Percentiles rank a stretch among this genome's conserved stretches.
Evolutionary conservation across 2,888 invertebrate species (phyloP).

Genomic region (Pandemis cinnamomeana): DNA sequence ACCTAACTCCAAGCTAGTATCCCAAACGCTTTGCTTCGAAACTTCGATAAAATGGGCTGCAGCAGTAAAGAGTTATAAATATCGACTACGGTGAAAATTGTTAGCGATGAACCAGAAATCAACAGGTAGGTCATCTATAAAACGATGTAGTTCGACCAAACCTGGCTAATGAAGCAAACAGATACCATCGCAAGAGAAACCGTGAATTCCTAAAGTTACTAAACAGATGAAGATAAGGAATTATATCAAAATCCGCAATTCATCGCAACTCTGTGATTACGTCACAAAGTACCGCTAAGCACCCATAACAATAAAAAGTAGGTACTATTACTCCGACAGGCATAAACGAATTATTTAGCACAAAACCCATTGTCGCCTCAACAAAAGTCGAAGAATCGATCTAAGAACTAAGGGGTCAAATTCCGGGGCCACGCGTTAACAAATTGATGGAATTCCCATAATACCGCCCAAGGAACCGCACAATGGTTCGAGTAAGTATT

Average conservation of each 20-base stretch:
- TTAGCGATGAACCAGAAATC: conserved; percentile 23
- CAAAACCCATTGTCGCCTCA: conserved; percentile 67
- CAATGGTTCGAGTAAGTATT: conserved; percentile 64
- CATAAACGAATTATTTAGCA: conserved; percentile 74
- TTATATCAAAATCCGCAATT: conserved; percentile 37
- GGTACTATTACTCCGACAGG: conserved; percentile 57
- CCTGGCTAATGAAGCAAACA: conserved; percentile 28
- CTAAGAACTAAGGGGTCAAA: conserved; percentile 64
- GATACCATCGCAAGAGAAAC: conserved; percentile 35
- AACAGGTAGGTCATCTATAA: conserved; percentile 26
- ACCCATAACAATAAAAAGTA: conserved; percentile 72
- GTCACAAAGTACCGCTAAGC: conserved; percentile 47
- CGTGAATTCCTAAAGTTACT: conserved; percentile 32
- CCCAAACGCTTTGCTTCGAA: background rate
- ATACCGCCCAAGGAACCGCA: conserved; percentile 72
- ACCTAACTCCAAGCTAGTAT: too few species aligned
- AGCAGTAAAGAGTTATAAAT: background rate
- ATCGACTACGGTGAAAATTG: too few species aligned
- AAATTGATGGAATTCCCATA: conserved; percentile 83
- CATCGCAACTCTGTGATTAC: conserved; percentile 29
- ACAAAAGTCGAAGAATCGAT: conserved; percentile 68
- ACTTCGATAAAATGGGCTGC: background rate
- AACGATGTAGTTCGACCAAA: conserved; percentile 30
- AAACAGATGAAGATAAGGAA: conserved; percentile 35
- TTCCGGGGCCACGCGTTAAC: conserved; percentile 72